A percentile compares a stretch with the other conserved stretches of the same genome.
Conservation (phyloP, 2,888 invertebrate species). For the Mimumesa dahlbomi region DNA sequence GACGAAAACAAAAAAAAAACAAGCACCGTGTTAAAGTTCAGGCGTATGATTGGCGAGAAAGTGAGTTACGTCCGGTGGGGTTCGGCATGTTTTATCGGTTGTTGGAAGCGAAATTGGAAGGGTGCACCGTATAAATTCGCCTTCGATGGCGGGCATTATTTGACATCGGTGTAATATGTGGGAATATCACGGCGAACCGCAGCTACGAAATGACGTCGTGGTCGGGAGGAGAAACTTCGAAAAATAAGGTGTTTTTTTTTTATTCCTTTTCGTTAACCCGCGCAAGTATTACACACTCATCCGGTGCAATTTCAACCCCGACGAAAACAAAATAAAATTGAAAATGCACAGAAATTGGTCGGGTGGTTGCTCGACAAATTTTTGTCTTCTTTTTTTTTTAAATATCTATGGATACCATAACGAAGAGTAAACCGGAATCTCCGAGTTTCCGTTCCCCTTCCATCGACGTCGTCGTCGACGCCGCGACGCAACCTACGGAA, state of each 20-base stretch:
- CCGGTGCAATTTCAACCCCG: too few species aligned
- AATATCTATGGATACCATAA: too few species aligned
- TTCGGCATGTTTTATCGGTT: conserved; percentile 46
- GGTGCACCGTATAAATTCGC: conserved; percentile 54
- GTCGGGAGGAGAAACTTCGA: conserved; percentile 42
- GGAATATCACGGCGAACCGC: conserved; percentile 40
- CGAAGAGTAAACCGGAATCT: conserved; percentile 51
- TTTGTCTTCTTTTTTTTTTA: too few species aligned
- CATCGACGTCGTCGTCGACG: conserved; percentile 14
- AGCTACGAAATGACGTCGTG: conserved; percentile 30
- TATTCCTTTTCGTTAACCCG: conserved; percentile 43
- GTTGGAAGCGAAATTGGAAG: conserved; percentile 41
- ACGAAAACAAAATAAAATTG: too few species aligned
- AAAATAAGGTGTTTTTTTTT: conserved; percentile 41
- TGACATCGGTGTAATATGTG: conserved; percentile 56
- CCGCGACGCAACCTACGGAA: too few species aligned
- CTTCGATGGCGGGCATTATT: conserved; percentile 62
- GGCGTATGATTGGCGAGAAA: conserved; percentile 35
- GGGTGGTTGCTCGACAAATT: too few species aligned
- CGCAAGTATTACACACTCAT: too few species aligned
- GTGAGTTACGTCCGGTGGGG: conserved; percentile 25
- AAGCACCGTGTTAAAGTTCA: neutral
- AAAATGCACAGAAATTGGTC: too few species aligned
- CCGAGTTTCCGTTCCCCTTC: conserved; percentile 24
- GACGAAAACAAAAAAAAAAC: neutral